phyloP scores from a whole-genome alignment of 64 coral and sea anemone genomes.

The Anthopleura sola region DNA sequence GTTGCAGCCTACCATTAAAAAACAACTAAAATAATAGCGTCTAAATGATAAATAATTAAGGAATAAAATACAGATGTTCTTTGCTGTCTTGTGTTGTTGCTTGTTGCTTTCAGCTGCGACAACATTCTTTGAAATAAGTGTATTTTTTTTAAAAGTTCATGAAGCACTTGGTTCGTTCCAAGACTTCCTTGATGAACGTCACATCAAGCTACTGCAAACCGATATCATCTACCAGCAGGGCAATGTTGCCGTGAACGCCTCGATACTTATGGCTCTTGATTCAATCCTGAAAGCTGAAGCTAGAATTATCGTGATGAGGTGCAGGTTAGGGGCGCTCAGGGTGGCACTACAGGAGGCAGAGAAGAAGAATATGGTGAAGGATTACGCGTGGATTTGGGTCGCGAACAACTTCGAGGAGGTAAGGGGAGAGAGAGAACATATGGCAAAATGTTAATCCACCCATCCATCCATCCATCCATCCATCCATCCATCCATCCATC shows the following conservation, averaged over 20 bases:
- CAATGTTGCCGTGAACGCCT: neutral
- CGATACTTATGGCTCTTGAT: neutral
- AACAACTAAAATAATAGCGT: too few species aligned
- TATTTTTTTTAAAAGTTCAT: neutral
- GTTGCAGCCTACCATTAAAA: too few species aligned
- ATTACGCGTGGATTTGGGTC: constrained; percentile 30
- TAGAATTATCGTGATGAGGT: constrained; percentile 33
- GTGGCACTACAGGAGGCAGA: constrained; percentile 17
- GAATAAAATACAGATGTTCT: too few species aligned
- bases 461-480: too few species aligned
- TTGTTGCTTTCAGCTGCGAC: too few species aligned
- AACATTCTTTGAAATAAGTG: too few species aligned
- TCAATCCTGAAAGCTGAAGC: neutral
- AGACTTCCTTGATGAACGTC: neutral
- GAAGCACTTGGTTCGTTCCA: neutral
- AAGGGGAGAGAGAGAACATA: neutral
- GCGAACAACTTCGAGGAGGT: constrained; percentile 26
- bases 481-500: too few species aligned
- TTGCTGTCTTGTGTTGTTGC: too few species aligned
- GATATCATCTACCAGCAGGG: neutral
- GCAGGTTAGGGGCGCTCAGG: neutral
- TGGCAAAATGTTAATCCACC: too few species aligned
- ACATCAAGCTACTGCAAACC: neutral
- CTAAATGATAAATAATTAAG: too few species aligned
- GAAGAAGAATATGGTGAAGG: constrained; percentile 9